Conservation (phyloP, 2,113 vertebrate species). For the Mohoua ochrocephala region DNA sequence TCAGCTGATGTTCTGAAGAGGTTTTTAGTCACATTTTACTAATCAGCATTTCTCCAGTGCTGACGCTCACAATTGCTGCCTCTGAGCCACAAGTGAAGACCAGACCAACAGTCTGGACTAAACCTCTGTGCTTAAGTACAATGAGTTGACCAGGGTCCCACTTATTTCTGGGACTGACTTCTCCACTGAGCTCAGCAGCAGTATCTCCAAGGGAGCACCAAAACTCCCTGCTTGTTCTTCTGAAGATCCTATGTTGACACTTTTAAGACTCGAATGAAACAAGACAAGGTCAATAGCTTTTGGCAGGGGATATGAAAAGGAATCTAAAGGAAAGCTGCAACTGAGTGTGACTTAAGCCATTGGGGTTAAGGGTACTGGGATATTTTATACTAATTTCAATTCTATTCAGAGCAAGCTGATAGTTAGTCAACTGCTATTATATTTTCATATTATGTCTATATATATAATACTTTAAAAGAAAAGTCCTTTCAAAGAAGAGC, state of each 20-base stretch:
- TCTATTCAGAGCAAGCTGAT: background rate
- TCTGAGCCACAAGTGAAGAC: background rate
- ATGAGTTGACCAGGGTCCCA: accelerated
- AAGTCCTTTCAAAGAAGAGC: background rate
- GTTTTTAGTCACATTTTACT: background rate
- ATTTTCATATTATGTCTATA: background rate
- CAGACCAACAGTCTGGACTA: background rate
- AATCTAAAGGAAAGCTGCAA: background rate
- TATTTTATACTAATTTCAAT: background rate
- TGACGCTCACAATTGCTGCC: background rate
- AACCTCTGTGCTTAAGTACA: background rate
- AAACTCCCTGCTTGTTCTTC: background rate
- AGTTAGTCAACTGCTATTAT: background rate
- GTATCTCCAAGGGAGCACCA: background rate
- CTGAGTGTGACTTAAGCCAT: background rate
- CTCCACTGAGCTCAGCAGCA: background rate
- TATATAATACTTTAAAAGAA: background rate
- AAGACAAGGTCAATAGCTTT: background rate
- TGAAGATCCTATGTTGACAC: background rate
- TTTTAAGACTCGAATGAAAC: background rate
- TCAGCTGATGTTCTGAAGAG: background rate
- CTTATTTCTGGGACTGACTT: background rate
- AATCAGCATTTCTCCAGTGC: background rate
- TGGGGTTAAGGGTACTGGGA: background rate
- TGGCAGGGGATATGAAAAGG: background rate